These are phyloP conservation scores for Ailurus styani DNA, from an alignment of 2,113 vertebrate species.

Conservation along the genomic window DNA sequence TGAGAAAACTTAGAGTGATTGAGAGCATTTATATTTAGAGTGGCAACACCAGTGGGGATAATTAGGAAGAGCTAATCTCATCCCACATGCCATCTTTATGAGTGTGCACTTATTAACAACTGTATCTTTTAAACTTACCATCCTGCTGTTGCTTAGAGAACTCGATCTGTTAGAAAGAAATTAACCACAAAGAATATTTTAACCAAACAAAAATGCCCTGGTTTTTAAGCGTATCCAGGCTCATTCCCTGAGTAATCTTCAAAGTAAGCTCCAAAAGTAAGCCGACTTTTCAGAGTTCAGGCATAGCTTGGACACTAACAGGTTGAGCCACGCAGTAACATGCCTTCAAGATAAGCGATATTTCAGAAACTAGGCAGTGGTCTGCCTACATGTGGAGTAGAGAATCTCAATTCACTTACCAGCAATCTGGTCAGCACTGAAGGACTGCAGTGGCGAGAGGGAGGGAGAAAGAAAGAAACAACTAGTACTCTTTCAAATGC, in stretches of 20 bases:
- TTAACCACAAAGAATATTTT: conserved; percentile 83
- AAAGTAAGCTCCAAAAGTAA: conserved; percentile 70
- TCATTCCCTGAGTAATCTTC: conserved; percentile 77
- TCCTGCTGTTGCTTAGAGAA: conserved; percentile 88
- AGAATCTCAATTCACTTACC: conserved; percentile 83
- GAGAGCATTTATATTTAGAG: conserved; percentile 61
- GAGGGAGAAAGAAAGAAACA: conserved; percentile 74
- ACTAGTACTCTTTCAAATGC: conserved; percentile 83
- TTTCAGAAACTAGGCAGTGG: conserved; percentile 26
- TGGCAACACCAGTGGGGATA: conserved; percentile 18
- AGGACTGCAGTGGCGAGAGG: conserved; percentile 82
- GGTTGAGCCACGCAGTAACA: conserved; percentile 54
- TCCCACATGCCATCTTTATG: conserved; percentile 30
- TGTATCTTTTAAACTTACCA: conserved; percentile 83
- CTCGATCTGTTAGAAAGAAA: conserved; percentile 88
- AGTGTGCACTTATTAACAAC: conserved; percentile 48
- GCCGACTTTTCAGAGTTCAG: conserved; percentile 70
- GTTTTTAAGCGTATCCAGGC: conserved; percentile 77
- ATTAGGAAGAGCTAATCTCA: conserved; percentile 50
- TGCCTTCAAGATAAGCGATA: conserved; percentile 56
- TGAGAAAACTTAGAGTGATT: conserved; percentile 37
- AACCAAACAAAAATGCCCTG: conserved; percentile 73
- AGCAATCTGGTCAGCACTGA: conserved; percentile 87
- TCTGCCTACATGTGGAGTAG: conserved; percentile 44
- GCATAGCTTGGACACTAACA: conserved; percentile 67